Base-by-base conservation (phyloP, 2,113 vertebrate genomes). In the Conger conger region DNA sequence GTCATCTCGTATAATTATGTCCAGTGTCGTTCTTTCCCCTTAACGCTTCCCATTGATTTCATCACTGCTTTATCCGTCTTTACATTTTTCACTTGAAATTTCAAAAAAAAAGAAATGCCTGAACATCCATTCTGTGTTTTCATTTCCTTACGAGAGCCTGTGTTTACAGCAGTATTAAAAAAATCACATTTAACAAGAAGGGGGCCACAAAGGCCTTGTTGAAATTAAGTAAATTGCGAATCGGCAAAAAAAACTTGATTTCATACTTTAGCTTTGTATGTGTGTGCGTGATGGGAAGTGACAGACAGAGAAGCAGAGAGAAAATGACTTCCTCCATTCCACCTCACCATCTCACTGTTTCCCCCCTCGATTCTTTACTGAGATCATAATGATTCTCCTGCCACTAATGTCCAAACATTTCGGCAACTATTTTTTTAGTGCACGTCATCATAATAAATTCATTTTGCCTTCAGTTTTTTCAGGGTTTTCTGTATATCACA, bases 291-390 rank as follows among this genome's bases (percentile, higher is more conserved):
- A 80, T 35, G 35, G 86, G 86, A 87, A 83, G 89, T 89, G 89
- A 93, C 91, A 89, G 93, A 93, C 90, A 85, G 89, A 93, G 85
- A 91, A 91, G 93, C 90, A 91, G 89, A 91, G 23, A 60, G 82
- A 81, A 54, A 89, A 78, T 78, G 37, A 33, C 86, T 63, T 45
- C 35, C 83, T 84, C 86, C 87, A 89, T 87, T 45, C 86, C 91
- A 88, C 88, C 86, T 81, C 54, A 81, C 83, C 80, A 33, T 84
- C 85, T 79, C 81, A 87, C 85, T 87, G 79, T 88, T 87, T 84
- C 76, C 82, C n/a, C 80, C 79, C 82, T 80, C 76, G 82, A 88
- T 84, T 88, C 76, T 89, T 88, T 78, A 80, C 30, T 4, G 83
- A 84, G 42, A 87, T 89, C 87, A 89, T 91, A 86, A 89, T 68